A percentile compares a stretch with the other conserved stretches of the same genome.
Evolutionary conservation across 2,113 vertebrate genomes (phyloP).

Genomic region (Vidua macroura): DNA sequence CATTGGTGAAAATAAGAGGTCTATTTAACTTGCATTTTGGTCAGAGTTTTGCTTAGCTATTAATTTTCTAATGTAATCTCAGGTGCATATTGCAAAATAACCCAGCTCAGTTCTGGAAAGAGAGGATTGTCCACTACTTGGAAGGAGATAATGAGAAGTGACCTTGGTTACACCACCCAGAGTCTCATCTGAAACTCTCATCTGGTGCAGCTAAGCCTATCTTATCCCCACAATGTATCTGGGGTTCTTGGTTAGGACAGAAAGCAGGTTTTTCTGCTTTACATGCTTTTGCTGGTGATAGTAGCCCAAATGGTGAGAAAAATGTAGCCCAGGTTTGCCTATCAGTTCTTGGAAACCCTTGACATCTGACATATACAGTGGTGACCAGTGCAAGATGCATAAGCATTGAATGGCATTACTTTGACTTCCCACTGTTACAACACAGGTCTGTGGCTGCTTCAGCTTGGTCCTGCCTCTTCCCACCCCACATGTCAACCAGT

Average conservation of each 20-base stretch:
- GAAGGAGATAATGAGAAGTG: background rate
- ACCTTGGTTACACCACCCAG: background rate
- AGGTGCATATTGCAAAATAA: background rate
- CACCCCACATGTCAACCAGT: background rate
- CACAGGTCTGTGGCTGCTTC: background rate
- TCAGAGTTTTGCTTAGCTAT: background rate
- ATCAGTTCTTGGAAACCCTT: background rate
- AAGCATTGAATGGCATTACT: background rate
- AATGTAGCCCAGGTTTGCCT: background rate
- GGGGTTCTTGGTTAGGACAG: background rate
- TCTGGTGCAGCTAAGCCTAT: background rate
- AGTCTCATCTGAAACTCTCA: background rate
- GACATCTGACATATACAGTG: background rate
- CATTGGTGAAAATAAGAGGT: background rate
- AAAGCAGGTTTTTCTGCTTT: background rate
- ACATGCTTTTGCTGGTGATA: background rate
- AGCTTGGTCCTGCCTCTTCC: background rate
- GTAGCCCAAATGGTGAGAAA: background rate
- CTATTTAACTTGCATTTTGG: background rate
- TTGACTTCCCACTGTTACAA: background rate
- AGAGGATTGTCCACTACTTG: background rate
- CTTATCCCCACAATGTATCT: background rate
- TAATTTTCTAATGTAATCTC: background rate
- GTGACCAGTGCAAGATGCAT: background rate
- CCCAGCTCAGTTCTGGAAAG: background rate